Base-by-base conservation (phyloP, 2,888 invertebrate species). In the Agrotis clavis region DNA sequence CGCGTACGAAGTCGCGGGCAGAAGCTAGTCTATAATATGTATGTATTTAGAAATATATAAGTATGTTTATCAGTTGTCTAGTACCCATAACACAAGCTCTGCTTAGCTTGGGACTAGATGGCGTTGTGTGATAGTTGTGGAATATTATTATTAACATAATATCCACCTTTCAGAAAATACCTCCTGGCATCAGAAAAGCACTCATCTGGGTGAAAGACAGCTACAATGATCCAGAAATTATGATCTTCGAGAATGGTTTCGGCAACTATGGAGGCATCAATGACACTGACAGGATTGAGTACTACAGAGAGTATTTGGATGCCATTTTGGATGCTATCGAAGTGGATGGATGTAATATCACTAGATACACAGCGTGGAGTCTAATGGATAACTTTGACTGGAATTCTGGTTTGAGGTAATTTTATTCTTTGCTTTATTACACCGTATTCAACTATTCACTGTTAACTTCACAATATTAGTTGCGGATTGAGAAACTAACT, bases 191-290 rank as follows among this genome's bases (percentile, higher is more conserved):
- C 16, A 90, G 96, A 61, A 94, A 94, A 86, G 87, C 96, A 0
- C 86, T 97, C 1, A 95, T 94, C 50, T 97, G 97, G 96, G 94
- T 97, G 25, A 97, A 96, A 80, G 89, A 95, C 0, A 93, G 93
- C 50, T 97, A 97, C 87, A 93, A 96, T 45, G 93, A 97, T 81
- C 94, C 96, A 0, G 93, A 94, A 61, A 94, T 97, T 14, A 90
- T 97, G 80, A 96, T 97, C 41, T 97, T 96, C 0, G 97, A 97
- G 86, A 97, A 97, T 83, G 97, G 97, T 1, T 97, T 94, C 88
- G 95, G 96, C 0, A 96, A 96, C 25, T 87, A 87, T 1, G 91
- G 90, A 0, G 92, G 91, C 16, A 14, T 90, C 14, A 59, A 93
- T 16, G 93, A 96, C 53, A 84, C 88, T 7, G 93, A 92, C 1